These are phyloP conservation scores for Salticus scenicus DNA, from an alignment of 2,888 invertebrate species.

Conservation along the genomic window DNA sequence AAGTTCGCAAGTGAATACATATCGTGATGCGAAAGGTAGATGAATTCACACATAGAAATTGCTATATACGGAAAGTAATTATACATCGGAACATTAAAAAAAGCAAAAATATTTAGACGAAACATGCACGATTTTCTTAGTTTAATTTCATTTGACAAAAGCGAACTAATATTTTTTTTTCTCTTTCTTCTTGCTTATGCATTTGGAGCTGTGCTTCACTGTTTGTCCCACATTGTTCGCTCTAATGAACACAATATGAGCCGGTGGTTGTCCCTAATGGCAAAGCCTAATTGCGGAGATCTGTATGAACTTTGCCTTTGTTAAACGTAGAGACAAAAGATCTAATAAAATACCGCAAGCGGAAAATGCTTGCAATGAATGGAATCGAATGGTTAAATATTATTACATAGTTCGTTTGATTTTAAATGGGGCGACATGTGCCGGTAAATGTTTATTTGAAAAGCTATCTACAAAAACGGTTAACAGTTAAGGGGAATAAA, in stretches of 20 bases:
- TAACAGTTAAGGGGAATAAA: too few species aligned
- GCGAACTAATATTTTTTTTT: not conserved
- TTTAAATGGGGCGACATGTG: not conserved
- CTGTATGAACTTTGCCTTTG: constrained; percentile 12
- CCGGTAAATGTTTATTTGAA: not conserved
- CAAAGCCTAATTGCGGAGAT: not conserved
- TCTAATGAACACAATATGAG: constrained; percentile 15
- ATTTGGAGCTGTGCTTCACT: not conserved
- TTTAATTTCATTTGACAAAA: not conserved
- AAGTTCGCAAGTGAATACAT: too few species aligned
- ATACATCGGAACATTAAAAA: too few species aligned
- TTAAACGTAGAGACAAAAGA: constrained; percentile 4
- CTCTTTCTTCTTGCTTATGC: not conserved
- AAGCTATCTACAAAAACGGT: too few species aligned
- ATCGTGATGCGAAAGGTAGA: too few species aligned
- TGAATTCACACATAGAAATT: too few species aligned
- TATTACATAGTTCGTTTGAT: not conserved
- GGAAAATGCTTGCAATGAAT: not conserved
- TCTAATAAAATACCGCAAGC: not conserved
- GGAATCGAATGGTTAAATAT: not conserved
- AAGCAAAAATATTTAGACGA: not conserved
- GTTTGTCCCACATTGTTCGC: not conserved
- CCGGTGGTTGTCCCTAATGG: not conserved
- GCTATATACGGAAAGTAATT: too few species aligned
- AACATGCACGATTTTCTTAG: not conserved